phyloP scores from a whole-genome alignment of 2,797 vertebrate genomes.

The Gadopsis bispinosus region DNA sequence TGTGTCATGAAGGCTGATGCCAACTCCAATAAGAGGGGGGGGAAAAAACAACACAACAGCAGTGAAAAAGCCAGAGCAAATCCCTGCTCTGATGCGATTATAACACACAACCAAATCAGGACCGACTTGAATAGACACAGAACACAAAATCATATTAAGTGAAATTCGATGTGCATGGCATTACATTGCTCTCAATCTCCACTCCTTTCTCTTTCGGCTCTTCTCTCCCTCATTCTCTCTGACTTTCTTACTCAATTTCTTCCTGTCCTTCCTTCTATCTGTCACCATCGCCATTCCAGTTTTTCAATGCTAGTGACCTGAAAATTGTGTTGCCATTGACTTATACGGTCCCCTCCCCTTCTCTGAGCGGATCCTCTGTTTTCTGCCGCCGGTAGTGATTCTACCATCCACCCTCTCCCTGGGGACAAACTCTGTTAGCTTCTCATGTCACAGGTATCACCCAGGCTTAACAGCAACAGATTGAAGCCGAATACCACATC shows the following conservation, averaged over 20 bases:
- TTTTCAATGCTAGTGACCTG: conserved; percentile 80
- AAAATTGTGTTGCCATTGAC: conserved; percentile 77
- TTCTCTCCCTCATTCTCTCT: conserved; percentile 54
- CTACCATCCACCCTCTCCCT: conserved; percentile 34
- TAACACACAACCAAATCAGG: conserved; percentile 87
- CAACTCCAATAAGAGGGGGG: conserved; percentile 83
- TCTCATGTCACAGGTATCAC: conserved; percentile 59
- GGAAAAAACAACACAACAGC: conserved; percentile 72
- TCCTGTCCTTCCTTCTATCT: conserved; percentile 66
- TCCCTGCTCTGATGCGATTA: conserved; percentile 89
- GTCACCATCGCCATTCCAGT: conserved; percentile 60
- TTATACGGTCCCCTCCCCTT: conserved; percentile 53
- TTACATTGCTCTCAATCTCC: conserved; percentile 83
- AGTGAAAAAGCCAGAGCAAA: conserved; percentile 85
- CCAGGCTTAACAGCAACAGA: conserved; percentile 52
- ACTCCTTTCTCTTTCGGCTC: conserved; percentile 59
- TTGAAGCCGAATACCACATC: conserved; percentile 41
- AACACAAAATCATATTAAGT: conserved; percentile 90
- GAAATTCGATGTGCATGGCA: conserved; percentile 88
- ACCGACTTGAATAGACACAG: conserved; percentile 89
- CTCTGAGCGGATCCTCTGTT: conserved; percentile 49
- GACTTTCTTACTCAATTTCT: conserved; percentile 71
- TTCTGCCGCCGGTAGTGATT: conserved; percentile 33
- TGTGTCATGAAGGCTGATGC: conserved; percentile 86
- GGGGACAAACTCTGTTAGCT: conserved; percentile 44